Base-by-base conservation (phyloP, 53 echinoderm and acorn worm genomes). In the Glandiceps talaboti region DNA sequence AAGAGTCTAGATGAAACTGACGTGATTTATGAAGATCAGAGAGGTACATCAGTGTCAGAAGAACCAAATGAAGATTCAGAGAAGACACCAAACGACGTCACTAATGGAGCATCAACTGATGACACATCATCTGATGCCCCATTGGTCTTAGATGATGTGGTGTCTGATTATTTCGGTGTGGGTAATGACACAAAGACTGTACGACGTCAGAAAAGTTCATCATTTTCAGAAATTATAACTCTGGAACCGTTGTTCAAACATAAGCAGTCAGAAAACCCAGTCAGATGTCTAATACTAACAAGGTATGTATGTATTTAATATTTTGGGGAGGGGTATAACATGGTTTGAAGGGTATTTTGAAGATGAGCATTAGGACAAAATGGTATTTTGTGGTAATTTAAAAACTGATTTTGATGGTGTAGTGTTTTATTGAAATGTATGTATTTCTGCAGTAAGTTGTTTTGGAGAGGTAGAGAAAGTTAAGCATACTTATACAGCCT, bases 221-320 rank as follows among this genome's bases (percentile, higher is more conserved):
- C 64, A 45, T 6, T n/a, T n/a, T n/a, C 64, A 12, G 64, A 45
- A 12, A 6, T 20, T 12, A 20, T 45, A 6, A 12, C 64, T 45
- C 84, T 97, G 30, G 33, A 87, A 25, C 80, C 89, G 25, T 85
- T 90, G 73, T 88, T 87, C 14, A 93, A 97, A 45, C 81, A 91
- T 74, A 93, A 93, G 80, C 89, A 92, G 30, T 97, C 97, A 6
- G 97, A 97, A 27, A 85, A 93, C 74, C 97, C 93, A 83, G 93
- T 97, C 76, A 85, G 93, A 74, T 89, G 91, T 74, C 85, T 97
- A 1, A 88, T 93, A 31, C 88, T 85, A 0, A 89, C 97, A 79
- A 87, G 97, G 97, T n/a, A n/a, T n/a, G n/a, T n/a, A n/a, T n/a
- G n/a, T n/a, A n/a, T n/a, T n/a, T n/a, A n/a, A n/a, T n/a, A n/a